Base-by-base conservation (phyloP, 2,113 vertebrate species). In the Uropsilus gracilis region DNA sequence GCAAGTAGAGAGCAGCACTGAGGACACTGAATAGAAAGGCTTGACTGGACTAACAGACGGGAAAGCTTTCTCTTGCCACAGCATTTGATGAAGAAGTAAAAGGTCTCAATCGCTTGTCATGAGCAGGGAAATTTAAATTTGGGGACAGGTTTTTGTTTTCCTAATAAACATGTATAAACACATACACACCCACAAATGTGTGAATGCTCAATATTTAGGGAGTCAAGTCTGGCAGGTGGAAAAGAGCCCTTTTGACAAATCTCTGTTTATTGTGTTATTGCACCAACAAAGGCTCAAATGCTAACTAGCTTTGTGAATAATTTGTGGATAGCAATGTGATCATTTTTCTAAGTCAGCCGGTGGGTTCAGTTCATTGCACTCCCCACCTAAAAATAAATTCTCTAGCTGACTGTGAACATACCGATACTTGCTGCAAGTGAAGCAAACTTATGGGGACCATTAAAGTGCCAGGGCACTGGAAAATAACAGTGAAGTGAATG, bases 221-320 rank as follows among this genome's bases (percentile, higher is more conserved):
- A 97, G 83, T 91, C 69, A 90, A 97, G 94, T 94, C 72, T 95
- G 95, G 73, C 80, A 89, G 86, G 95, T 96, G 95, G 80, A 96
- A 96, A 96, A 75, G 83, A 91, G 89, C 94, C 92, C 78, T 96
- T 89, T 87, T 96, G 96, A 94, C 94, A 97, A 93, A 94, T 94
- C 93, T 97, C 12, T 95, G 95, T 97, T 97, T 98, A 97, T 97
- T 87, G 95, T 96, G 86, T 93, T 97, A 95, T 97, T 98, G 97
- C 89, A 86, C 90, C 97, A 94, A 97, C 48, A 97, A 92, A 98
- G 76, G 96, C 91, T 96, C 95, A 98, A 97, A 98, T 96, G 89
- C 96, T 98, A 98, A 98, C 26, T 50, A 98, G 95, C 88, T 97
- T 97, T 96, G 89, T 95, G 96, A 97, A 96, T 96, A 98, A 98